These are phyloP conservation scores for Neosilurus mollespiculum DNA, from an alignment of 2,797 vertebrate species.

Conservation along the genomic window DNA sequence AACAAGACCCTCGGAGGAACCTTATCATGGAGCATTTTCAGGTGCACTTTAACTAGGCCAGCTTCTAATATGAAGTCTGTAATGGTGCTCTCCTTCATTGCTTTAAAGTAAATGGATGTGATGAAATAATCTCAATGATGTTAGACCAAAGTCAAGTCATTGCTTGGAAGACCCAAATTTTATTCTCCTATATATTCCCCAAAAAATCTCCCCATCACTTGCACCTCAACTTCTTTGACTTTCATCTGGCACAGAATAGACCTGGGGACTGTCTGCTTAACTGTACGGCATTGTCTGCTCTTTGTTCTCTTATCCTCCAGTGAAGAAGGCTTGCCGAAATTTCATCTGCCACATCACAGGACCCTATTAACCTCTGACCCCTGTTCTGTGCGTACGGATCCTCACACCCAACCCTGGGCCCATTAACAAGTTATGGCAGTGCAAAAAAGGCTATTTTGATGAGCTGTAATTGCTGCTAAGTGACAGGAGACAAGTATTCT, in stretches of 20 bases:
- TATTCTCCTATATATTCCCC: background rate
- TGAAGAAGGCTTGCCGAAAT: constrained; percentile 89
- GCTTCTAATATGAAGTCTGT: constrained; percentile 32
- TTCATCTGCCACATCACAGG: constrained; percentile 91
- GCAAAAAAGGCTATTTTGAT: constrained; percentile 93
- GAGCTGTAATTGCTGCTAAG: constrained; percentile 93
- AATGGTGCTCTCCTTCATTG: constrained; percentile 8
- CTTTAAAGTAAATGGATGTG: background rate
- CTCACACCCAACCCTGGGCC: constrained; percentile 90
- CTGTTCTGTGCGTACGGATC: constrained; percentile 83
- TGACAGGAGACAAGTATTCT: constrained; percentile 85
- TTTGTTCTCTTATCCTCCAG: constrained; percentile 81
- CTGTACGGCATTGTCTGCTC: constrained; percentile 94
- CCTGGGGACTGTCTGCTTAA: constrained; percentile 85
- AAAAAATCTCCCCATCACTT: constrained; percentile 69
- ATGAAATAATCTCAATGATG: constrained; percentile 3
- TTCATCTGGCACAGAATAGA: constrained; percentile 78
- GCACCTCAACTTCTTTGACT: constrained; percentile 34
- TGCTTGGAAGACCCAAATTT: constrained; percentile 3
- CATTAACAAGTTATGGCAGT: constrained; percentile 92
- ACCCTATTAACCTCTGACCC: constrained; percentile 94
- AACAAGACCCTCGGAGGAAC: constrained; percentile 43
- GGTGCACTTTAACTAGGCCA: constrained; percentile 46
- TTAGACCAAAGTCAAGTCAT: background rate
- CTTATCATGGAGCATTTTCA: constrained; percentile 56